These are phyloP conservation scores for Typhlomys cinereus DNA, from an alignment of 2,113 vertebrate species.

Conservation along the genomic window DNA sequence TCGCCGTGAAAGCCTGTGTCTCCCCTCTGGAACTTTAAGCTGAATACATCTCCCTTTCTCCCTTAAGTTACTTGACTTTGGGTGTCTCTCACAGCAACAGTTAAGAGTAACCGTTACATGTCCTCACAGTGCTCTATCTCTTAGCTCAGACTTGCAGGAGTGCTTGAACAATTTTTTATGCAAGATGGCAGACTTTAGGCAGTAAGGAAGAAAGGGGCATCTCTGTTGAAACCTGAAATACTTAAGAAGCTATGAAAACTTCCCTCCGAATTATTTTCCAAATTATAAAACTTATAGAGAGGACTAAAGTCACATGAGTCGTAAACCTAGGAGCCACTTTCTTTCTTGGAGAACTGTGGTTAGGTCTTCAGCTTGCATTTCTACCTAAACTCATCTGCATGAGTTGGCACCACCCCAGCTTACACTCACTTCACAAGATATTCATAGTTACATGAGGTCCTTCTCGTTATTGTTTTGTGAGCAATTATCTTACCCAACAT, in stretches of 20 bases:
- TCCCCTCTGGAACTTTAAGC: too few species aligned
- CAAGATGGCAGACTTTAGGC: neutral
- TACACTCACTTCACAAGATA: neutral
- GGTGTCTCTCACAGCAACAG: too few species aligned
- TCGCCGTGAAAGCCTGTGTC: too few species aligned
- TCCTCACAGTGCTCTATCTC: too few species aligned
- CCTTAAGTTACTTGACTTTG: too few species aligned
- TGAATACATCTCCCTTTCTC: too few species aligned
- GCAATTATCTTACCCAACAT: neutral
- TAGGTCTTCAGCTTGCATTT: neutral
- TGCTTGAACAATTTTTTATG: too few species aligned
- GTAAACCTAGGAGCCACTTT: neutral
- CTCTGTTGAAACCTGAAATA: neutral
- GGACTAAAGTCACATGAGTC: neutral
- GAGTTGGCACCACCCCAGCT: rapidly evolving
- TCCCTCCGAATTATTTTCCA: neutral
- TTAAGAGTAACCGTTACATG: too few species aligned
- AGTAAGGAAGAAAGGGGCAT: neutral
- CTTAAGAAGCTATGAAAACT: neutral
- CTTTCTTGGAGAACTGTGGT: neutral
- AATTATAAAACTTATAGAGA: neutral
- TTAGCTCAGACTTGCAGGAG: too few species aligned
- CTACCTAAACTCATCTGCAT: neutral
- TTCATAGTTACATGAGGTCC: neutral
- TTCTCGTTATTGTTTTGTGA: neutral